phyloP scores from a whole-genome alignment of 2,888 invertebrate genomes.

The Gari tellinella region DNA sequence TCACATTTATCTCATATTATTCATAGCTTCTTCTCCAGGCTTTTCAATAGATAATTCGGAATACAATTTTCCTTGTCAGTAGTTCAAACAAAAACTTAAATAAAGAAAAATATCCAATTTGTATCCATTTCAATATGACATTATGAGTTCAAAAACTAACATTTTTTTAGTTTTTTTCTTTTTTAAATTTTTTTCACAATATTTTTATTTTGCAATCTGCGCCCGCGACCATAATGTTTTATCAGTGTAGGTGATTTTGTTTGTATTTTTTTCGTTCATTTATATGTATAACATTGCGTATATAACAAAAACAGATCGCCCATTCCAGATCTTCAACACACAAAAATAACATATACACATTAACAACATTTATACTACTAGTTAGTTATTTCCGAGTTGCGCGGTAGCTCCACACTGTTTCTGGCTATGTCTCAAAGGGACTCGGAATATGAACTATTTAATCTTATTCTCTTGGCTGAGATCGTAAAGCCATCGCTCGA shows the following conservation, averaged over 20 bases:
- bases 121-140: too few relatives aligned
- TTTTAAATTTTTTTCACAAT: slow-evolving; percentile 10
- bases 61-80: too few relatives aligned
- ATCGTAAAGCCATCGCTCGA: slow-evolving; percentile 89
- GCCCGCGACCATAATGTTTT: too few relatives aligned
- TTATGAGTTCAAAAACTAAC: not conserved
- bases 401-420: slow-evolving; percentile 1
- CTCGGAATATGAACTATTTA: slow-evolving; percentile 67
- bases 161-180: slow-evolving; percentile 3
- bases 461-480: slow-evolving; percentile 68
- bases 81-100: too few relatives aligned
- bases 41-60: too few relatives aligned
- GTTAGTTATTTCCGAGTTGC: slow-evolving; percentile 5
- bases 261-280: not conserved
- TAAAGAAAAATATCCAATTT: too few relatives aligned
- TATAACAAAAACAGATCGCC: slow-evolving; percentile 7
- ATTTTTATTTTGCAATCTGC: too few relatives aligned
- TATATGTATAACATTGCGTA: slow-evolving; percentile 10
- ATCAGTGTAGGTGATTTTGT: not conserved
- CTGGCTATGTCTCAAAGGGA: slow-evolving; percentile 62
- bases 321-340: slow-evolving; percentile 44
- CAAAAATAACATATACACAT: slow-evolving; percentile 16
- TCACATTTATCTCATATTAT: too few relatives aligned
- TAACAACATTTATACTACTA: slow-evolving; percentile 43
- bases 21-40: too few relatives aligned